Percentiles rank a stretch among this genome's conserved stretches.
Conservation (phyloP, 1,140 invertebrate species). For the Drosophila repleta region DNA sequence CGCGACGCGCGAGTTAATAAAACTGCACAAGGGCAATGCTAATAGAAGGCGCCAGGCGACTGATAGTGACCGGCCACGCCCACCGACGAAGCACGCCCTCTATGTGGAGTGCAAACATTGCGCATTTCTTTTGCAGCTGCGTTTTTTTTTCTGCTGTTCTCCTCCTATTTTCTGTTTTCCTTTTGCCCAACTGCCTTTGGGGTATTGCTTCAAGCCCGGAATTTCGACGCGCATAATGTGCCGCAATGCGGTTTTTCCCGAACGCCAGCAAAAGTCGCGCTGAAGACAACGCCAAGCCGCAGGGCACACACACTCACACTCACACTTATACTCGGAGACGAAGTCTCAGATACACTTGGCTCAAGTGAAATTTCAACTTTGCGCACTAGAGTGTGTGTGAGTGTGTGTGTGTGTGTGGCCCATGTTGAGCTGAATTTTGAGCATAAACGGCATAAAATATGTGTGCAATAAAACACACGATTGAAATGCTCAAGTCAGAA, state of each 20-base stretch:
- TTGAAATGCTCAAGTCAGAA: slow-evolving; percentile 80
- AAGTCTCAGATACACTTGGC: slow-evolving; percentile 27
- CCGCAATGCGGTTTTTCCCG: slow-evolving; percentile 78
- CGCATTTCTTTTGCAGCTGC: slow-evolving; percentile 71
- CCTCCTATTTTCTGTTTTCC: not conserved
- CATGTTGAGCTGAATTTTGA: slow-evolving; percentile 73
- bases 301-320: slow-evolving; percentile 46
- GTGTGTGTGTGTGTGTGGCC: slow-evolving; percentile 34
- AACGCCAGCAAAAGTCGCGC: slow-evolving; percentile 63
- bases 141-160: slow-evolving; percentile 36
- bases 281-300: slow-evolving; percentile 51
- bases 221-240: slow-evolving; percentile 79
- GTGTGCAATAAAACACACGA: slow-evolving; percentile 81
- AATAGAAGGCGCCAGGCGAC: slow-evolving; percentile 6
- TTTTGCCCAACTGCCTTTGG: slow-evolving; percentile 19
- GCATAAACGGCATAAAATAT: slow-evolving; percentile 83
- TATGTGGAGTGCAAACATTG: slow-evolving; percentile 58
- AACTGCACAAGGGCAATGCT: slow-evolving; percentile 41
- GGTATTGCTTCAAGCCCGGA: slow-evolving; percentile 59
- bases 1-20: slow-evolving; percentile 52
- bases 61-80: slow-evolving; percentile 32
- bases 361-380: slow-evolving; percentile 51
- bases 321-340: slow-evolving; percentile 8
- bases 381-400: slow-evolving; percentile 23
- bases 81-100: slow-evolving; percentile 6